Base-by-base conservation (phyloP, 2,797 vertebrate genomes). In the Falco rusticolus region DNA sequence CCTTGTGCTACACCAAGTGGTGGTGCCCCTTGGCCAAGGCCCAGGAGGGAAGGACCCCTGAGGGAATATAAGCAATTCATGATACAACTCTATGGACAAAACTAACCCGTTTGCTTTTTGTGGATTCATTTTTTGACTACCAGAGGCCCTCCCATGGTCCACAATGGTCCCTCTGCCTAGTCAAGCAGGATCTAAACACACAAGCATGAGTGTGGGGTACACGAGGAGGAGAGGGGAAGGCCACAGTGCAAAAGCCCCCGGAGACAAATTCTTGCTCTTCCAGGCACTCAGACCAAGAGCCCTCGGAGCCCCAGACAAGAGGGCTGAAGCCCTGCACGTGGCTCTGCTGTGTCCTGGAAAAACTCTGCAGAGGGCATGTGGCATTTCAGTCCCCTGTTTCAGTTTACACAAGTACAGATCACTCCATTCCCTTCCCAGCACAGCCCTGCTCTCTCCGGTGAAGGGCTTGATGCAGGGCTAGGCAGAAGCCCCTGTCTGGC, bases 301-400 rank as follows among this genome's bases (percentile, higher is more conserved):
- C 28, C 59, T 68, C 5, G 6, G 65, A 84, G 61, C 34, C 39
- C 76, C n/a, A 26, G 18, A 54, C 0, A 7, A 34, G 26, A 71
- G 20, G 28, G 56, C 43, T 81, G 69, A 50, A 77, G 81, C 6
- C 9, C 70, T 70, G 56, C 88, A 56, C 37, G 2, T 13, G 21
- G 53, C 66, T 75, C 85, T 71, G 41, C 63, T 47, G 39, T 82
- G 71, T 75, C 71, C 76, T 74, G 60, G 80, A 90, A 88, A 93
- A 92, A 83, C 9, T 88, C 68, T 45, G 54, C 0, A 0, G 77
- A 22, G 3, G 63, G 51, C 91, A 93, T 2, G 1, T 57, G 64
- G 89, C 68, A 65, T 69, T 92, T 92, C 86, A 80, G 80, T 37
- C 37, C 57, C 76, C 77, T 79, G 84, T 65, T 88, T 86, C 76